Conservation (phyloP, 1,140 invertebrate species). For the Pogonognathellus flavescens region DNA sequence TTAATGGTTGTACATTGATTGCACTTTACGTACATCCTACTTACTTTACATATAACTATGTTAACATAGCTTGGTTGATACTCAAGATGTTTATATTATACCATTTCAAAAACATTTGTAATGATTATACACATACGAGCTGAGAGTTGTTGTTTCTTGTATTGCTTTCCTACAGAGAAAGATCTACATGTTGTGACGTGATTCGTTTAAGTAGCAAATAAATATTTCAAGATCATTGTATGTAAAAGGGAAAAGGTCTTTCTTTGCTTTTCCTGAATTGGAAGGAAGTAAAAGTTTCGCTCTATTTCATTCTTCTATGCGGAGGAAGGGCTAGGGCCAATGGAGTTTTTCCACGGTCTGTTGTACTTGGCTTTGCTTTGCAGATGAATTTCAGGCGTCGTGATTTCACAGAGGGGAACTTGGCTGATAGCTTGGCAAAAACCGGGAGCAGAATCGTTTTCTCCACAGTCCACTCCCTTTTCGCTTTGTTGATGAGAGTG, state of each 20-base stretch:
- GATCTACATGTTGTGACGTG: not conserved
- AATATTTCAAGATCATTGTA: not conserved
- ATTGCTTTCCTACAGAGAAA: not conserved
- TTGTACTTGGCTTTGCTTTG: constrained; percentile 35
- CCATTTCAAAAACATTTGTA: no score
- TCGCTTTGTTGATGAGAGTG: constrained; percentile 10
- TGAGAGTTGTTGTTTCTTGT: no score
- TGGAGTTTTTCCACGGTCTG: constrained; percentile 20
- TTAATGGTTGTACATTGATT: no score
- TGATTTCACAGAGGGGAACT: constrained; percentile 22
- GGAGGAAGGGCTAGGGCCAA: not conserved
- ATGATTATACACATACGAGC: not conserved
- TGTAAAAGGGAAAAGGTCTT: not conserved
- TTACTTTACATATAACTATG: no score
- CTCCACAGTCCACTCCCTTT: constrained; percentile 12
- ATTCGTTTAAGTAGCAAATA: constrained; percentile 7
- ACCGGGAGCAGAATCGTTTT: not conserved
- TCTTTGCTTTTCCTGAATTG: not conserved
- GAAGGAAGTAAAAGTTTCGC: constrained; percentile 18
- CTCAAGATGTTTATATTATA: not conserved
- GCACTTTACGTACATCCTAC: no score
- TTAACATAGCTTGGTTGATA: no score
- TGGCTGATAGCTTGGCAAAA: constrained; percentile 14
- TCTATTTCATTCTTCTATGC: constrained; percentile 32
- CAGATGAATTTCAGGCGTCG: constrained; percentile 54